Conservation (phyloP, 2,113 vertebrate species). For the Dissostichus mawsoni region DNA sequence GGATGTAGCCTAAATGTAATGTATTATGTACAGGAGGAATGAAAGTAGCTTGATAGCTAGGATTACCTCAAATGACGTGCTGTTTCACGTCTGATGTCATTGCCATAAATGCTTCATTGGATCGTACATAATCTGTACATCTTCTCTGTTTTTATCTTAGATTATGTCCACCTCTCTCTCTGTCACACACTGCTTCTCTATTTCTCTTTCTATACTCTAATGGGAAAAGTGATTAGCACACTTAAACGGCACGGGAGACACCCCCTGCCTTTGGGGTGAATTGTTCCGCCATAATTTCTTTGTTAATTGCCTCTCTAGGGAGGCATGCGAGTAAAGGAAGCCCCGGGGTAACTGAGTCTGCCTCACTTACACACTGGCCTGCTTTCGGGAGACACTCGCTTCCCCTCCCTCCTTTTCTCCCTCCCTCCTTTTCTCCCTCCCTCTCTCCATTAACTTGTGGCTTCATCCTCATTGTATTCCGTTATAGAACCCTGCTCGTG, state of each 20-base stretch:
- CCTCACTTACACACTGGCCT: conserved; percentile 79
- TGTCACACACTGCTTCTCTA: conserved; percentile 17
- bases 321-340: conserved; percentile 68
- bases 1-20: not conserved
- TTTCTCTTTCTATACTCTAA: conserved; percentile 48
- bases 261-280: conserved; percentile 68
- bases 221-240: conserved; percentile 81
- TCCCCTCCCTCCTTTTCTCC: conserved; percentile 11
- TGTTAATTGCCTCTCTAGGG: conserved; percentile 86
- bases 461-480: conserved; percentile 22
- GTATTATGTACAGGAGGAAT: not conserved
- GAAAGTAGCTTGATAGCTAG: not conserved
- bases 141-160: conserved; percentile 10
- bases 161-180: conserved; percentile 9
- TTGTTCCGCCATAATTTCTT: conserved; percentile 84
- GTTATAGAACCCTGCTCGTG: conserved; percentile 22
- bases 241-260: conserved; percentile 76
- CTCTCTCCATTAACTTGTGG: conserved; percentile 37
- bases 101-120: not conserved
- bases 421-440: conserved; percentile 13
- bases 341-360: conserved; percentile 70
- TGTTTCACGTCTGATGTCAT: conserved; percentile 9
- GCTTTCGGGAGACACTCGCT: conserved; percentile 63
- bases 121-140: not conserved
- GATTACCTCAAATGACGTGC: conserved; percentile 17